Evolutionary conservation across 1,140 invertebrate genomes (phyloP).

Genomic region (Drosophila virilis): DNA sequence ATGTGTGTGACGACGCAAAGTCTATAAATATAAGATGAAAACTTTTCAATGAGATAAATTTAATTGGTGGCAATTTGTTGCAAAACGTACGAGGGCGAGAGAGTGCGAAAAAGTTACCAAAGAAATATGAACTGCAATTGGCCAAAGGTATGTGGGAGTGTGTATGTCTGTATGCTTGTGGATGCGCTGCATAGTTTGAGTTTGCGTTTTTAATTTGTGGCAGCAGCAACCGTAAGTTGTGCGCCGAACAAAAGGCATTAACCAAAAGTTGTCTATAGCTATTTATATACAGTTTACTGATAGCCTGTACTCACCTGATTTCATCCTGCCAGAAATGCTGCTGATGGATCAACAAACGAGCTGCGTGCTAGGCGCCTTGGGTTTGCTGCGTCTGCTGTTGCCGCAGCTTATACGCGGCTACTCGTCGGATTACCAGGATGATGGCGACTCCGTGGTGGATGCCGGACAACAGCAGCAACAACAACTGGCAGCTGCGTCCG

Average conservation of each 20-base stretch:
- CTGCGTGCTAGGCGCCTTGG: conserved; percentile 88
- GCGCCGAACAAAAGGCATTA: conserved; percentile 39
- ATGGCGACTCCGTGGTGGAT: conserved; percentile 57
- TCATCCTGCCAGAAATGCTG: conserved; percentile 84
- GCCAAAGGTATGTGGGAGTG: conserved; percentile 50
- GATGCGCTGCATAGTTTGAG: conserved; percentile 58
- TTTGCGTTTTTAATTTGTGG: conserved; percentile 74
- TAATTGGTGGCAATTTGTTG: conserved; percentile 83
- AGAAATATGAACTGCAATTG: conserved; percentile 80
- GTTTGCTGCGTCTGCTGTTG: conserved; percentile 87
- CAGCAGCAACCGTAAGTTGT: conserved; percentile 62
- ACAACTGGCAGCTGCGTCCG: conserved; percentile 51
- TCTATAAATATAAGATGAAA: conserved; percentile 83
- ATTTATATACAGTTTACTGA: neutral
- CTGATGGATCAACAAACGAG: conserved; percentile 85
- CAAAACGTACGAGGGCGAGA: conserved; percentile 52
- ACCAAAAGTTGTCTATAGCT: conserved; percentile 38
- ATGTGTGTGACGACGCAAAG: conserved; percentile 27
- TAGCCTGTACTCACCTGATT: conserved; percentile 1
- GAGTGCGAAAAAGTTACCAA: conserved; percentile 61
- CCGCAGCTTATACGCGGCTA: conserved; percentile 85
- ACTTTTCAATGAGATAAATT: conserved; percentile 84
- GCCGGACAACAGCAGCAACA: conserved; percentile 49
- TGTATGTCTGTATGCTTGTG: conserved; percentile 14
- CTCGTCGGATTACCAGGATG: conserved; percentile 59